Percentiles rank a stretch among this genome's conserved stretches.
Evolutionary conservation across 2,888 invertebrate genomes (phyloP).

Genomic region (Drosophila cyrtoloma): DNA sequence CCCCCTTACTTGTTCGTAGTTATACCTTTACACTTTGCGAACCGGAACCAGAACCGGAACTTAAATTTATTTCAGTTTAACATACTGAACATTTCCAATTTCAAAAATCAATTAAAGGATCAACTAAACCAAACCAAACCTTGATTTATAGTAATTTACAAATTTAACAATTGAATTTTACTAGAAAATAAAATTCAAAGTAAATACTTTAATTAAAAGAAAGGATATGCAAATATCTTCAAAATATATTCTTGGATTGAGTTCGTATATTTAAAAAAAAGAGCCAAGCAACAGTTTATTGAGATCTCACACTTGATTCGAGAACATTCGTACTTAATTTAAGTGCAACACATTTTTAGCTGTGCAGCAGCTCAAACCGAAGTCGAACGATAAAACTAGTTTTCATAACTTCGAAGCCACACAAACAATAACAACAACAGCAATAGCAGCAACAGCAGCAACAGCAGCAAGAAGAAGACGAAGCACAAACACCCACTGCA

Average conservation of each 20-base stretch:
- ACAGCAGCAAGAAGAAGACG: not conserved
- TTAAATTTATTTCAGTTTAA: too few species aligned
- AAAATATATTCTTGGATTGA: not conserved
- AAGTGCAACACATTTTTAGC: not conserved
- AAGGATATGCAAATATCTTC: not conserved
- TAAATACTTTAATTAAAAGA: not conserved
- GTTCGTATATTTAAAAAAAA: not conserved
- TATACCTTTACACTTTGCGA: not conserved
- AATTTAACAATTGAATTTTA: not conserved
- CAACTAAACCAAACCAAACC: not conserved
- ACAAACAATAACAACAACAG: constrained; percentile 16
- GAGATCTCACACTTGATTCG: not conserved
- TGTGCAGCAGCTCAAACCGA: not conserved
- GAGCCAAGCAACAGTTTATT: not conserved
- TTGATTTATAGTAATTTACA: not conserved
- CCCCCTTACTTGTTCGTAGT: not conserved
- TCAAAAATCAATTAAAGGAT: not conserved
- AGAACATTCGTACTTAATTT: not conserved
- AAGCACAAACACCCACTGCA: constrained; percentile 20
- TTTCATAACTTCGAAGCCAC: constrained; percentile 69
- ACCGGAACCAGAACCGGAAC: not conserved
- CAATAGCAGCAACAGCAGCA: constrained; percentile 1
- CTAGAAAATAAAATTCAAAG: not conserved
- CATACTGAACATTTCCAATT: too few species aligned
- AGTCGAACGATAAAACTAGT: constrained; percentile 47